Percentiles rank a stretch among this genome's conserved stretches.
Conservation (phyloP, 2,113 vertebrate genomes). For the Callocephalon fimbriatum region DNA sequence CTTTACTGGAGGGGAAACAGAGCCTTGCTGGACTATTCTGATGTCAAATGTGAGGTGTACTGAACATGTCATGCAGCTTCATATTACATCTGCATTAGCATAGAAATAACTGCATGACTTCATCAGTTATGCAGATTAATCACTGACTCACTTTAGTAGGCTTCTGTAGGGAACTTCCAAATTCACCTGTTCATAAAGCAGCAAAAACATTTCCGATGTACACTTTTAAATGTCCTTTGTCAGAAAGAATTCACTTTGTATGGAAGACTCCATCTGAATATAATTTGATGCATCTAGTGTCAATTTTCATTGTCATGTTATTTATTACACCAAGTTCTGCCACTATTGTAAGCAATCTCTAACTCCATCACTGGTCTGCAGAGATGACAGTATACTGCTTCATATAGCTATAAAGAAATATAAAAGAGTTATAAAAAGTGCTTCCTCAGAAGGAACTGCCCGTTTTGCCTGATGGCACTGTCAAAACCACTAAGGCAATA, state of each 20-base stretch:
- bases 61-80: not conserved
- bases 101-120: not conserved
- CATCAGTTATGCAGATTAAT: slow-evolving; percentile 38
- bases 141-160: not conserved
- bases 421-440: not conserved
- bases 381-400: not conserved
- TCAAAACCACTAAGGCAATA: not conserved
- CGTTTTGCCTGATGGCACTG: not conserved
- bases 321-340: not conserved
- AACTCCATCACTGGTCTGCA: not conserved
- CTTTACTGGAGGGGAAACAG: not conserved
- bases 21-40: not conserved
- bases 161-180: not conserved
- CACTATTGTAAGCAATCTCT: not conserved
- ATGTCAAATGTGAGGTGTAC: not conserved
- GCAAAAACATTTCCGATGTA: not conserved
- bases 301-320: not conserved
- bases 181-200: not conserved
- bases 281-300: not conserved
- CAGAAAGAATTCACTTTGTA: not conserved
- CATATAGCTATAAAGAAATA: not conserved
- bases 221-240: not conserved
- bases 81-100: not conserved
- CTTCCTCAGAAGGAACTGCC: not conserved
- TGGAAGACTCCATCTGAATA: not conserved